These are phyloP conservation scores for Bubalus kerabau DNA, from an alignment of 2,113 vertebrate genomes.

Conservation along the genomic window DNA sequence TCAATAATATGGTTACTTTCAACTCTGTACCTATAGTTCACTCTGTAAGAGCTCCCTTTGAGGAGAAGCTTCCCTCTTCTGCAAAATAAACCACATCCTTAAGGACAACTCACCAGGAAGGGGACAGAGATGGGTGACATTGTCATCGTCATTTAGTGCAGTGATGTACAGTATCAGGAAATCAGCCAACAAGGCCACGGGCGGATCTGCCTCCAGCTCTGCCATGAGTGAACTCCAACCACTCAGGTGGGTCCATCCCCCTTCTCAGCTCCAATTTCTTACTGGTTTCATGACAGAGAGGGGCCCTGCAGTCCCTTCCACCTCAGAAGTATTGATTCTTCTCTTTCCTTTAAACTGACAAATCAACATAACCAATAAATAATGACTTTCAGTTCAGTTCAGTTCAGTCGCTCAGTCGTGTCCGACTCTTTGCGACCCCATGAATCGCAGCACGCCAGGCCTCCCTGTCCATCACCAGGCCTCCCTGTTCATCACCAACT, in stretches of 20 bases:
- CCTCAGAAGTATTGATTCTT: constrained; percentile 15
- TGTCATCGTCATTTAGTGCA: not conserved
- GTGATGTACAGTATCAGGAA: not conserved
- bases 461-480: too few relatives aligned
- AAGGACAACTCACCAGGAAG: not conserved
- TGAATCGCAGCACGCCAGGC: too few relatives aligned
- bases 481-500: too few relatives aligned
- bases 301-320: not conserved
- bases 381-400: not conserved
- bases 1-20: not conserved
- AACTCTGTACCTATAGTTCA: not conserved
- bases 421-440: too few relatives aligned
- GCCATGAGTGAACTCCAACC: not conserved
- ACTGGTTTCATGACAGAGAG: not conserved
- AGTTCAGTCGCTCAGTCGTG: too few relatives aligned
- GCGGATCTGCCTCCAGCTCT: not conserved
- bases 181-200: not conserved
- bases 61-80: not conserved
- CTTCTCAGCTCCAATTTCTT: not conserved
- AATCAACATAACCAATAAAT: not conserved
- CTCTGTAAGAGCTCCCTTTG: not conserved
- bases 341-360: not conserved
- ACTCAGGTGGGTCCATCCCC: not conserved
- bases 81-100: not conserved
- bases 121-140: not conserved